phyloP scores from a whole-genome alignment of 2,113 vertebrate species.

The Crocuta crocuta region DNA sequence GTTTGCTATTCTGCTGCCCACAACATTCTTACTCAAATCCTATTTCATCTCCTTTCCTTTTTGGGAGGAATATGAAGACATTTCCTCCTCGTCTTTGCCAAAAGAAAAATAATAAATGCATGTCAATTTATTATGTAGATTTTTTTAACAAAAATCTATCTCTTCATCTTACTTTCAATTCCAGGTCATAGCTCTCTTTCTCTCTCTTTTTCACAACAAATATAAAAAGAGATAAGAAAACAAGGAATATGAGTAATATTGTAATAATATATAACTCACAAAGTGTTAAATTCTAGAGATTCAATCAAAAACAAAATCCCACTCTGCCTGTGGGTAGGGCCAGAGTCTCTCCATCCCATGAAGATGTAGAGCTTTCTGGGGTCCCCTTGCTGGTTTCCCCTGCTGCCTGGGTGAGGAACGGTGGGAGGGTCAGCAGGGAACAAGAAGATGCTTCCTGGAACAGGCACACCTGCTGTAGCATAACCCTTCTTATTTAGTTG shows the following conservation, averaged over 20 bases:
- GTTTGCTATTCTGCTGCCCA: neutral
- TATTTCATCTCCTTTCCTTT: neutral
- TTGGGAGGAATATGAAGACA: neutral
- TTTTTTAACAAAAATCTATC: neutral
- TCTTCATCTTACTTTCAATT: neutral
- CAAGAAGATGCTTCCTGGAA: neutral
- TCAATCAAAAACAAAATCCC: neutral
- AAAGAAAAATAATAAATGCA: neutral
- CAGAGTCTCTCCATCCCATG: neutral
- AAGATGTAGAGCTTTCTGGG: neutral
- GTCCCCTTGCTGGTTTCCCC: neutral
- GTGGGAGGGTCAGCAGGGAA: neutral
- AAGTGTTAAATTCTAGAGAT: neutral
- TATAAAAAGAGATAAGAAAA: neutral
- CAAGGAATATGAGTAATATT: neutral
- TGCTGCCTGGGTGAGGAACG: accelerated
- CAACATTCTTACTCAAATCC: neutral
- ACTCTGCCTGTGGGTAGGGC: neutral
- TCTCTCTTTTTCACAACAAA: neutral
- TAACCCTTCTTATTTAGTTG: neutral
- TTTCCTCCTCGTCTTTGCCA: neutral
- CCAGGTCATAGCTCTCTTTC: neutral
- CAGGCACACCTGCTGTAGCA: neutral
- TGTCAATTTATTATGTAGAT: neutral
- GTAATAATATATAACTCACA: neutral